A percentile compares a stretch with the other conserved stretches of the same genome.
phyloP scores from a whole-genome alignment of 2,797 vertebrate species.

The Molothrus ater region DNA sequence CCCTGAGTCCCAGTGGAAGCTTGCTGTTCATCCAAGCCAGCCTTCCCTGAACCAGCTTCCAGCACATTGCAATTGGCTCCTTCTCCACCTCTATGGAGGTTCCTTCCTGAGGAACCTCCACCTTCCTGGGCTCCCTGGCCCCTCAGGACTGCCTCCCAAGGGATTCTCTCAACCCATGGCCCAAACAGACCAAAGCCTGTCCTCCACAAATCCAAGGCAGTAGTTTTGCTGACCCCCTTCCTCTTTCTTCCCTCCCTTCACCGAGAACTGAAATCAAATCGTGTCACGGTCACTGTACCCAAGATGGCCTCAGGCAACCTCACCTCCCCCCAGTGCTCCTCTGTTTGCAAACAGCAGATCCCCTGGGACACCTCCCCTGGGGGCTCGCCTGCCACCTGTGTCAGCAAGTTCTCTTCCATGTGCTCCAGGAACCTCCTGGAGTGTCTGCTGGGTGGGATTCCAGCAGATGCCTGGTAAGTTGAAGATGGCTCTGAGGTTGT shows the following conservation, averaged over 20 bases:
- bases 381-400: background rate
- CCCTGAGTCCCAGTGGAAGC: background rate
- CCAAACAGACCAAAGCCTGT: background rate
- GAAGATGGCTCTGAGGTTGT: background rate
- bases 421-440: too few species aligned
- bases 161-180: background rate
- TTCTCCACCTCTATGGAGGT: background rate
- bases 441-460: background rate
- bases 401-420: background rate
- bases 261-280: background rate
- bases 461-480: background rate
- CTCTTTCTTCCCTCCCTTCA: background rate
- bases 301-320: background rate
- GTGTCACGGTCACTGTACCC: accelerated
- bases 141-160: background rate
- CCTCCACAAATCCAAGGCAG: background rate
- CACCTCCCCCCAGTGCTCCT: background rate
- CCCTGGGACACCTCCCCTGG: too few species aligned
- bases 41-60: background rate
- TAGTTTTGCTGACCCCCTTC: background rate
- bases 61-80: background rate
- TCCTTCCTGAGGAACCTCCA: background rate
- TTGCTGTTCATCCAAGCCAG: background rate
- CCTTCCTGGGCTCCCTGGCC: background rate
- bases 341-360: background rate